Conservation (phyloP, 2,113 vertebrate genomes). For the Tauraco erythrolophus region DNA sequence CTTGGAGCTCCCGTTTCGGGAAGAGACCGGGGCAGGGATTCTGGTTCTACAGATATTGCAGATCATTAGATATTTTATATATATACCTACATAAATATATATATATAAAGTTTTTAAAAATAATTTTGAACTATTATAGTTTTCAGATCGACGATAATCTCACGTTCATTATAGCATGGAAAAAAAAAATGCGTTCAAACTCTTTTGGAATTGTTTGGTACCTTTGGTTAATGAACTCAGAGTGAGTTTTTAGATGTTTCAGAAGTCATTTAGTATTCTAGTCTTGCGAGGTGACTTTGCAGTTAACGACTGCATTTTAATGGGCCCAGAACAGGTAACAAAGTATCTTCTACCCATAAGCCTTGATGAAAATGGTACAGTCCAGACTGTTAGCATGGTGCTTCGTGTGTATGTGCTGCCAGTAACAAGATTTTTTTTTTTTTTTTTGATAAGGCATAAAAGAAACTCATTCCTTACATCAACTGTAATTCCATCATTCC, state of each 20-base stretch:
- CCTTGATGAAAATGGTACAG: constrained; percentile 79
- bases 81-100: constrained; percentile 48
- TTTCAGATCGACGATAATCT: constrained; percentile 62
- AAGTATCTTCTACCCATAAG: constrained; percentile 69
- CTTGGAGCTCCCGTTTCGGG: background rate
- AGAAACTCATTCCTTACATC: constrained; percentile 92
- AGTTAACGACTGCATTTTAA: constrained; percentile 36
- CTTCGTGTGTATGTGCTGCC: constrained; percentile 86
- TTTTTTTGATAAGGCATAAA: constrained; percentile 86
- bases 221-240: constrained; percentile 61
- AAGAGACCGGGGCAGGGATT: background rate
- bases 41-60: constrained; percentile 29
- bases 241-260: constrained; percentile 65
- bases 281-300: constrained; percentile 68
- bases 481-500: constrained; percentile 95
- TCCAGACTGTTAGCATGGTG: constrained; percentile 82
- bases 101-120: constrained; percentile 43
- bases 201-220: constrained; percentile 68
- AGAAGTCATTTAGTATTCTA: constrained; percentile 55
- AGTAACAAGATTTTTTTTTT: constrained; percentile 68
- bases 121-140: constrained; percentile 68
- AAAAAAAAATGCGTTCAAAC: background rate
- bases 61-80: constrained; percentile 70
- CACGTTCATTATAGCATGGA: constrained; percentile 49
- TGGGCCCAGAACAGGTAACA: constrained; percentile 59